Evolutionary conservation across 2,113 vertebrate genomes (phyloP), one percentile per base, ranked within the genome.

Genomic region (Pimephales promelas): DNA sequence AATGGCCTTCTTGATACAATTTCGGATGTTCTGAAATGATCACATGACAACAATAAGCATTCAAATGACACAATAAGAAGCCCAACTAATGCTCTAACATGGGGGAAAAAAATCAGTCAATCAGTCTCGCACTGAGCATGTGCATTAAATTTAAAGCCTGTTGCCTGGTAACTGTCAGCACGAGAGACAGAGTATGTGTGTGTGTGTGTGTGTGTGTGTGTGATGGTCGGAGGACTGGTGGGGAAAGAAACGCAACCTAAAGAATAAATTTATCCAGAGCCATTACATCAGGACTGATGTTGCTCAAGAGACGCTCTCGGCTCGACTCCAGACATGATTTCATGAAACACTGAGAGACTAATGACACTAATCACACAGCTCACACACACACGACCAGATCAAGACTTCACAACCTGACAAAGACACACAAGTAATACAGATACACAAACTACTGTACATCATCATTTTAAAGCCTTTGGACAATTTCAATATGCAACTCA

Each of bases 141-240:
- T 84, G 87, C 73, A 7, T 68, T 68, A 85, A 84, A 86, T 84
- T 75, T 86, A 57, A 82, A 78, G 82, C 79, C 56, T 84, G 87
- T 88, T 88, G 84, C 87, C 79, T 86, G 74, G 84, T 79, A 86
- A 88, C 87, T 82, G 79, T 52, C 66, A 66, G 82, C 40, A 4
- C 81, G 77, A 71, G 77, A 78, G 61, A 14, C 59, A 62, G 18
- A 80, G 52, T n/a, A n/a, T n/a, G 36, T 40, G 36, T 40, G 36
- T 40, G 40, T 40, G 40, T 40, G 40, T 40, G 36, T 40, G 36
- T 40, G 36, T 40, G 40, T 40, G 40, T 40, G 40, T 40, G 40
- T 9, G 52, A 22, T 1, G 26, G 62, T 66, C 31, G 49, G n/a
- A 57, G 68, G 40, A 83, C 59, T 34, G 82, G 75, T 18, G 45